Evolutionary conservation across 1,140 invertebrate species (phyloP).

Genomic region (Himalopsyche phryganea): DNA sequence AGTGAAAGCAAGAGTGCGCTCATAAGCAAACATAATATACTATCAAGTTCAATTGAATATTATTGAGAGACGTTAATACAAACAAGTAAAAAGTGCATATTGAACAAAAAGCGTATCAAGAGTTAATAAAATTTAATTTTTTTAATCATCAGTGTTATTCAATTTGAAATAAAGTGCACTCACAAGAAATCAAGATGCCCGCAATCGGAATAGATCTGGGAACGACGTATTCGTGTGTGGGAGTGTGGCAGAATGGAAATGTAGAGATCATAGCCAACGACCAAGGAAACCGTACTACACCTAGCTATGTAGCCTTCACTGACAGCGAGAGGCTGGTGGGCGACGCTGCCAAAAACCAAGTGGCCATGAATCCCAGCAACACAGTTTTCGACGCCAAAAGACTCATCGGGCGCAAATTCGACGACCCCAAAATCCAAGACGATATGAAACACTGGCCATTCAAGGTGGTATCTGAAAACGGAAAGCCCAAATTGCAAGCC

Average conservation of each 20-base stretch:
- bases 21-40: too few species aligned
- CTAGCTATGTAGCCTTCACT: constrained; percentile 90
- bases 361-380: constrained; percentile 47
- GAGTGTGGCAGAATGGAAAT: constrained; percentile 76
- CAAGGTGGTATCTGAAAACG: constrained; percentile 54
- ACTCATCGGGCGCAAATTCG: constrained; percentile 63
- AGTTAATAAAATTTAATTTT: too few species aligned
- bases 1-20: too few species aligned
- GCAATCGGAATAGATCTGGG: constrained; percentile 73
- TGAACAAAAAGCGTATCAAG: too few species aligned
- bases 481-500: constrained; percentile 68
- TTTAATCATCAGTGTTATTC: too few species aligned
- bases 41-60: too few species aligned
- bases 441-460: constrained; percentile 75
- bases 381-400: constrained; percentile 55
- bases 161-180: too few species aligned
- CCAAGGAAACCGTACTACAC: constrained; percentile 90
- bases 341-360: constrained; percentile 69
- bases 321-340: constrained; percentile 57
- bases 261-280: constrained; percentile 72
- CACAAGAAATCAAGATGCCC: constrained; percentile 43
- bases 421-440: constrained; percentile 63
- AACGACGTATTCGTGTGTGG: constrained; percentile 78
- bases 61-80: too few species aligned
- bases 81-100: too few species aligned